phyloP scores from a whole-genome alignment of 2,888 invertebrate species.

The Eueremaeus valkanovi region DNA sequence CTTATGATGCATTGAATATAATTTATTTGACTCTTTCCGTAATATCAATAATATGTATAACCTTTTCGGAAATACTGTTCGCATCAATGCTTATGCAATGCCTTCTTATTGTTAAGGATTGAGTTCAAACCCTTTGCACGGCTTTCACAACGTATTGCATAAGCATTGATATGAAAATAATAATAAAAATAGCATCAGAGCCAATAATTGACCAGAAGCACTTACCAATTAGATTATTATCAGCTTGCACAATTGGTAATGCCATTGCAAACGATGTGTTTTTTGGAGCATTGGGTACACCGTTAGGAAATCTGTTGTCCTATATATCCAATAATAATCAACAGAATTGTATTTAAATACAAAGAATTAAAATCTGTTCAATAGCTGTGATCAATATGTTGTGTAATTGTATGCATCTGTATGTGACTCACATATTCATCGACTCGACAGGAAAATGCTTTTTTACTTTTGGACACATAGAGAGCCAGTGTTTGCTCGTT shows the following conservation, averaged over 20 bases:
- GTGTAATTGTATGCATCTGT: neutral
- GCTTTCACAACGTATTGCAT: no score
- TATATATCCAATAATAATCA: slow-evolving; percentile 42
- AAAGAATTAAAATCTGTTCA: neutral
- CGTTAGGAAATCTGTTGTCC: slow-evolving; percentile 59
- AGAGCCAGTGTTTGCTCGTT: slow-evolving; percentile 47
- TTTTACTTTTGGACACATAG: neutral
- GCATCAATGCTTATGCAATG: no score
- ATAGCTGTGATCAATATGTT: no score
- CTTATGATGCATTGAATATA: no score
- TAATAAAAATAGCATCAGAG: no score
- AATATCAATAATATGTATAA: no score
- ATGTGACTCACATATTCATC: neutral
- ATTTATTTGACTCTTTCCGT: no score
- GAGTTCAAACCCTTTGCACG: no score
- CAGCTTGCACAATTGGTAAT: slow-evolving; percentile 63
- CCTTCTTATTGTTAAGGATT: no score
- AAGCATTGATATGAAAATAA: no score
- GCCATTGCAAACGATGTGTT: slow-evolving; percentile 52
- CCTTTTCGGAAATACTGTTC: no score
- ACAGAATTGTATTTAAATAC: slow-evolving; percentile 25
- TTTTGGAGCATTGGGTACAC: slow-evolving; percentile 50
- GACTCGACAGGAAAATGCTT: neutral
- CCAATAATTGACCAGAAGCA: no score
- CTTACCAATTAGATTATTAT: slow-evolving; percentile 59